Conservation (phyloP, 2,113 vertebrate genomes). For the Notothenia coriiceps region DNA sequence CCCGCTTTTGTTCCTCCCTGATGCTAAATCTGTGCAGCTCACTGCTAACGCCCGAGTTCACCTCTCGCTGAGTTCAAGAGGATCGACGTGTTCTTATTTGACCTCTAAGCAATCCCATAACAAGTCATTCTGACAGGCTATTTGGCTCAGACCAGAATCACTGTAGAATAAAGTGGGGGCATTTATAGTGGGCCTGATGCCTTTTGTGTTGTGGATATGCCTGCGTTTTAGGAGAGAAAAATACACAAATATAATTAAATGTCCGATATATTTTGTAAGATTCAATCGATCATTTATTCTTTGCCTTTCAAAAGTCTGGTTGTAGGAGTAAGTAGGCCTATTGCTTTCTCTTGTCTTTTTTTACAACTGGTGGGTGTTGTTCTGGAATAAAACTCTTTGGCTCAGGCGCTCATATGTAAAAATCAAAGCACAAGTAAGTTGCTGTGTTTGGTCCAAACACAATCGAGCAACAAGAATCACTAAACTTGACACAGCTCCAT, state of each 20-base stretch:
- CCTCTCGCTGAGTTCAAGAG: conserved; percentile 18
- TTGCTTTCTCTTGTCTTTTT: conserved; percentile 54
- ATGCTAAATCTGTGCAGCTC: conserved; percentile 10
- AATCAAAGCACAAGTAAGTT: conserved; percentile 57
- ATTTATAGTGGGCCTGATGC: not conserved
- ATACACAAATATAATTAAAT: not conserved
- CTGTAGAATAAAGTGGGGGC: not conserved
- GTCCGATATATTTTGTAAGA: not conserved
- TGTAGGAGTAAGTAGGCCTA: conserved; percentile 55
- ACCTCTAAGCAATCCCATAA: conserved; percentile 23
- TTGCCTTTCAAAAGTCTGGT: conserved; percentile 43
- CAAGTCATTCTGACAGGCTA: not conserved
- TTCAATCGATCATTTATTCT: conserved; percentile 34
- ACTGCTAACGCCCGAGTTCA: conserved; percentile 20
- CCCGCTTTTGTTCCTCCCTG: not conserved
- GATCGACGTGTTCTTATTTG: conserved; percentile 24
- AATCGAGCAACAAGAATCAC: conserved; percentile 46
- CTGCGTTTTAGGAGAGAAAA: not conserved
- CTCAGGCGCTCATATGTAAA: conserved; percentile 52
- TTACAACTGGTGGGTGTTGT: conserved; percentile 66
- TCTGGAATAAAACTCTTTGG: conserved; percentile 66
- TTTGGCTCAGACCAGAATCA: conserved; percentile 7
- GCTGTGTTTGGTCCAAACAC: conserved; percentile 41
- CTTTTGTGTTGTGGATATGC: not conserved
- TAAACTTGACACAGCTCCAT: conserved; percentile 55